Percentiles rank a stretch among this genome's conserved stretches.
phyloP scores from a whole-genome alignment of 2,797 vertebrate genomes.

The Sebastes nivosus region DNA sequence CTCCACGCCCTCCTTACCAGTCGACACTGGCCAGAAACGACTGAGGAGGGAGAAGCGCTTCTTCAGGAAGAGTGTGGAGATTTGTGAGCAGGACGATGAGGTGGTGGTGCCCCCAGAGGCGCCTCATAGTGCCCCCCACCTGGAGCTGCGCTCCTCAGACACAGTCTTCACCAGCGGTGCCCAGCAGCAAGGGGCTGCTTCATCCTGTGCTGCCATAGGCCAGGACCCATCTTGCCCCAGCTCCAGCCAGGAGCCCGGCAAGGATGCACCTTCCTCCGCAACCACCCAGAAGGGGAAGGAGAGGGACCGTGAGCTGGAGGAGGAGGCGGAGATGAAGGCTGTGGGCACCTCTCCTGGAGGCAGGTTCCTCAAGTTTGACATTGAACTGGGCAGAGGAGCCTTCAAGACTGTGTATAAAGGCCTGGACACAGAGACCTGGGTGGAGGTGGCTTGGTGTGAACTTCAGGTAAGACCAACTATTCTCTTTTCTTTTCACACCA shows the following conservation, averaged over 20 bases:
- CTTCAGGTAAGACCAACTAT: slow-evolving; percentile 86
- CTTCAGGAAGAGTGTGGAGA: slow-evolving; percentile 92
- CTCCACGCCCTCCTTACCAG: slow-evolving; percentile 68
- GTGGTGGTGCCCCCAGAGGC: slow-evolving; percentile 60
- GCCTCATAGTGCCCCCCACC: slow-evolving; percentile 76
- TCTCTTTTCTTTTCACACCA: not conserved
- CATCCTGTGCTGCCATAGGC: slow-evolving; percentile 60
- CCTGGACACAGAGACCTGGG: slow-evolving; percentile 95
- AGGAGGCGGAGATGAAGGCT: slow-evolving; percentile 95
- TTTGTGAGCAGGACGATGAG: slow-evolving; percentile 87
- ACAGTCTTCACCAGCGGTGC: slow-evolving; percentile 74
- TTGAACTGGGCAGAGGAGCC: slow-evolving; percentile 93
- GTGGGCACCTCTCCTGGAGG: slow-evolving; percentile 93
- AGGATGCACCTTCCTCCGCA: slow-evolving; percentile 66
- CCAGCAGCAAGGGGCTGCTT: slow-evolving; percentile 67
- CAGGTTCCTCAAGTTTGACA: slow-evolving; percentile 95
- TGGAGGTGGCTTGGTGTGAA: slow-evolving; percentile 97
- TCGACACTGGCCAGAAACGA: slow-evolving; percentile 72
- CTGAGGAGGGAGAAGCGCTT: slow-evolving; percentile 88
- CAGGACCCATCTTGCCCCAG: slow-evolving; percentile 61
- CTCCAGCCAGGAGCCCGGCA: slow-evolving; percentile 62
- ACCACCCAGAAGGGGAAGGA: slow-evolving; percentile 80
- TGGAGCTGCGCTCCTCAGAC: slow-evolving; percentile 76
- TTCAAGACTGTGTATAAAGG: slow-evolving; percentile 97
- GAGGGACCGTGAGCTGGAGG: slow-evolving; percentile 90